These are phyloP conservation scores for Ceratina japonica DNA, from an alignment of 1,140 invertebrate species.

Conservation along the genomic window DNA sequence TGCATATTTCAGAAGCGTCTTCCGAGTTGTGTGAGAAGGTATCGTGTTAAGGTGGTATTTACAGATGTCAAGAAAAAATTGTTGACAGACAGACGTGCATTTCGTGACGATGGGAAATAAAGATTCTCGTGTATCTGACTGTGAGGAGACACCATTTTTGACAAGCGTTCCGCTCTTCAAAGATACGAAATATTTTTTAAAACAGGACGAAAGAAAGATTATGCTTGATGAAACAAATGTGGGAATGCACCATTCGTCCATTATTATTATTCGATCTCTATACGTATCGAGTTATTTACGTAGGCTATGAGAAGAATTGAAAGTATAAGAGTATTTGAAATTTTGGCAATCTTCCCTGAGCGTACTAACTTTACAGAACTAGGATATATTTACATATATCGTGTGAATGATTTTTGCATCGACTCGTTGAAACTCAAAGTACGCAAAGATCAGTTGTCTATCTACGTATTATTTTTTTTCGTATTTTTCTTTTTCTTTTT, in stretches of 20 bases:
- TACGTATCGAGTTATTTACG: conserved; percentile 16
- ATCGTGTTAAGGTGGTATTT: conserved; percentile 30
- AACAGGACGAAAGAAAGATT: neutral
- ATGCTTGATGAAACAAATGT: neutral
- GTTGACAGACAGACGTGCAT: neutral
- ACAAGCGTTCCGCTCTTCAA: conserved; percentile 11
- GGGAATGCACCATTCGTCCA: neutral
- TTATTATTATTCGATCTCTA: conserved; percentile 1
- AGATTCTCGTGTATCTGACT: neutral
- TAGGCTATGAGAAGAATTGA: conserved; percentile 8
- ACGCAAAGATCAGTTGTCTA: conserved; percentile 21
- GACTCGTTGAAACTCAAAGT: conserved; percentile 48
- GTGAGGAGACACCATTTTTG: conserved; percentile 4
- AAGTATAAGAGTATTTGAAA: conserved; percentile 25
- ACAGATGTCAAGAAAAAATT: conserved; percentile 14
- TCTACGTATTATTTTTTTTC: neutral
- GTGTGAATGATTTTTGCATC: conserved; percentile 40
- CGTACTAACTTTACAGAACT: conserved; percentile 42
- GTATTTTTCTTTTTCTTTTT: no score
- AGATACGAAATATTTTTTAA: neutral
- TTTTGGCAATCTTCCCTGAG: conserved; percentile 56
- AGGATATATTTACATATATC: neutral
- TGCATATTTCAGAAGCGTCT: conserved; percentile 9
- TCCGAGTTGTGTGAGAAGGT: neutral
- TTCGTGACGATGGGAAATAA: conserved; percentile 14